Evolutionary conservation across 2,888 invertebrate species (phyloP).

Genomic region (Acronicta psi): DNA sequence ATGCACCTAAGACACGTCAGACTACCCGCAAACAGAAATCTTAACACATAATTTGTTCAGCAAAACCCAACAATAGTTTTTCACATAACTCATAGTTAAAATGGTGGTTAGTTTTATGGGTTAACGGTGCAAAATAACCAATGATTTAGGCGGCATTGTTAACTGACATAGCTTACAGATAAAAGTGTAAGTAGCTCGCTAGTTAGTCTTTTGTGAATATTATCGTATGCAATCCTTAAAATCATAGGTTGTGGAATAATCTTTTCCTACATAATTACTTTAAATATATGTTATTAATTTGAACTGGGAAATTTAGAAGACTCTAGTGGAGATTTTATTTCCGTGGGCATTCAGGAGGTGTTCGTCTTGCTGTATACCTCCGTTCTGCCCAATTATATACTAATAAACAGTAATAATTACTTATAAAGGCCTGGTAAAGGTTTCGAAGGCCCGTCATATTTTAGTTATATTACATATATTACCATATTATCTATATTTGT

Average conservation of each 20-base stretch:
- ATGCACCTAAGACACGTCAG: not conserved
- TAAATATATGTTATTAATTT: conserved; percentile 3
- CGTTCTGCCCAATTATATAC: no score
- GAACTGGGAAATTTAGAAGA: not conserved
- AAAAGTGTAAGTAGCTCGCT: conserved; percentile 18
- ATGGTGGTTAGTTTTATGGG: conserved; percentile 62
- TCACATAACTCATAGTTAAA: conserved; percentile 59
- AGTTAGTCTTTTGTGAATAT: conserved; percentile 16
- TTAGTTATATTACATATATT: no score
- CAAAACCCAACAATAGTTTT: conserved; percentile 38
- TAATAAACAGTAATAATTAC: no score
- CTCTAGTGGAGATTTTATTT: no score
- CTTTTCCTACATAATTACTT: conserved; percentile 1
- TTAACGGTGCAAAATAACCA: conserved; percentile 57
- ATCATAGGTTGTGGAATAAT: conserved; percentile 5
- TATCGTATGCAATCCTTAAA: conserved; percentile 10
- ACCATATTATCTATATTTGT: no score
- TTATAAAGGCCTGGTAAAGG: no score
- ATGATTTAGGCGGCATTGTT: conserved; percentile 60
- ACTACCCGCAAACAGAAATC: conserved; percentile 16
- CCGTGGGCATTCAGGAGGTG: no score
- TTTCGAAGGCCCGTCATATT: no score
- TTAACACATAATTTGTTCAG: conserved; percentile 23
- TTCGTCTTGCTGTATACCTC: no score
- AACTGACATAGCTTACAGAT: conserved; percentile 14